Evolutionary conservation across 2,888 invertebrate genomes (phyloP), one percentile per base, ranked within the genome.

Genomic region (Leuctra nigra): DNA sequence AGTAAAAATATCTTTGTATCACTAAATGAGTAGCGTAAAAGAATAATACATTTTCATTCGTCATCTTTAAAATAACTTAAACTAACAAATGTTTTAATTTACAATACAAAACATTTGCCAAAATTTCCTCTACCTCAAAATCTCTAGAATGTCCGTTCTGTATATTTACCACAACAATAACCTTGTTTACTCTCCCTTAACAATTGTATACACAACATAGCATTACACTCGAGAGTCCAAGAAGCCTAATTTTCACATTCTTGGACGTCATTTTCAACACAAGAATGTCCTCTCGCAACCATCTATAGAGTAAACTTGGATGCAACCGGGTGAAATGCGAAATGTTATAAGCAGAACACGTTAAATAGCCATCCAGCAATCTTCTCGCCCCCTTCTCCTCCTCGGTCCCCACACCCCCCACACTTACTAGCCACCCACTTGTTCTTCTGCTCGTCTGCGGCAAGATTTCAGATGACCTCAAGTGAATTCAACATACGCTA

Each of bases 161-260:
- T n/a, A n/a, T n/a, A n/a, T n/a, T n/a, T n/a, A n/a, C n/a, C n/a
- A n/a, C n/a, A n/a, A n/a, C n/a, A n/a, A n/a, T n/a, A n/a, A n/a
- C n/a, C n/a, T n/a, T n/a, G n/a, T n/a, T n/a, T n/a, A n/a, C n/a
- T n/a, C n/a, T n/a, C n/a, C n/a, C n/a, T n/a, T n/a, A n/a, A n/a
- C n/a, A n/a, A n/a, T n/a, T n/a, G n/a, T n/a, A n/a, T n/a, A n/a
- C n/a, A n/a, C n/a, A n/a, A n/a, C n/a, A n/a, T n/a, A n/a, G n/a
- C n/a, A n/a, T n/a, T n/a, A n/a, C n/a, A n/a, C n/a, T n/a, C 6
- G 7, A 29, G 29, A 11, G 41, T 41, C 41, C 41, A 41, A 41
- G 41, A 41, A 41, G 14, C 18, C 41, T 41, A 41, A 41, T 41
- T n/a, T 41, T 18, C 41, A 18, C 41, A 41, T 41, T 41, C 41